Percentiles rank a stretch among this genome's conserved stretches.
phyloP scores from a whole-genome alignment of 2,888 invertebrate genomes.

The Meta bourneti region DNA sequence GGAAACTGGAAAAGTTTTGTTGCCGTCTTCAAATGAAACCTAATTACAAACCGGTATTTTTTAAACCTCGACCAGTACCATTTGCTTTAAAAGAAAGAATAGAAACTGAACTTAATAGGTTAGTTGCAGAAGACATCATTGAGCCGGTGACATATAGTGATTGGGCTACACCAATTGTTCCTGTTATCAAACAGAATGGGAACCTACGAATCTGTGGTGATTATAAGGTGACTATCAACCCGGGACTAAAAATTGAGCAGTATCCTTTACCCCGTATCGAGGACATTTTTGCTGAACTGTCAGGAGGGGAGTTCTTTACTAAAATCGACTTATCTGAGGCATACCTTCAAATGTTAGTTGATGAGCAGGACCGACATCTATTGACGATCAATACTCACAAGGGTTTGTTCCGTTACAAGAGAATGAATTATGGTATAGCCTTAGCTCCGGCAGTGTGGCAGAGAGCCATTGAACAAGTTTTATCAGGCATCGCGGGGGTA shows the following conservation, averaged over 20 bases:
- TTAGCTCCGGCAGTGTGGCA: conserved; percentile 79
- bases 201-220: no score
- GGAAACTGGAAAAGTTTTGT: conserved; percentile 64
- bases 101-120: conserved; percentile 55
- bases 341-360: conserved; percentile 80
- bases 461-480: no score
- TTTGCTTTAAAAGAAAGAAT: conserved; percentile 61
- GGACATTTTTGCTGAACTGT: conserved; percentile 77
- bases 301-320: conserved; percentile 79
- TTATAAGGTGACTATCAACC: conserved; percentile 78
- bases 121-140: conserved; percentile 62
- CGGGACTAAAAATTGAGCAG: conserved; percentile 78
- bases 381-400: conserved; percentile 79
- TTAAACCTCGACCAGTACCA: conserved; percentile 64
- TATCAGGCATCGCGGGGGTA: no score
- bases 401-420: conserved; percentile 78
- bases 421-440: conserved; percentile 80
- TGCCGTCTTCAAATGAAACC: conserved; percentile 65
- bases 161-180: conserved; percentile 45
- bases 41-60: conserved; percentile 66
- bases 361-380: conserved; percentile 78
- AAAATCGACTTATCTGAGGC: conserved; percentile 80
- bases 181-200: no score
- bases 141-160: conserved; percentile 57
- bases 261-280: conserved; percentile 78